A percentile compares a stretch with the other conserved stretches of the same genome.
phyloP scores from a whole-genome alignment of 1,140 invertebrate species.

The Drosophila ambigua region DNA sequence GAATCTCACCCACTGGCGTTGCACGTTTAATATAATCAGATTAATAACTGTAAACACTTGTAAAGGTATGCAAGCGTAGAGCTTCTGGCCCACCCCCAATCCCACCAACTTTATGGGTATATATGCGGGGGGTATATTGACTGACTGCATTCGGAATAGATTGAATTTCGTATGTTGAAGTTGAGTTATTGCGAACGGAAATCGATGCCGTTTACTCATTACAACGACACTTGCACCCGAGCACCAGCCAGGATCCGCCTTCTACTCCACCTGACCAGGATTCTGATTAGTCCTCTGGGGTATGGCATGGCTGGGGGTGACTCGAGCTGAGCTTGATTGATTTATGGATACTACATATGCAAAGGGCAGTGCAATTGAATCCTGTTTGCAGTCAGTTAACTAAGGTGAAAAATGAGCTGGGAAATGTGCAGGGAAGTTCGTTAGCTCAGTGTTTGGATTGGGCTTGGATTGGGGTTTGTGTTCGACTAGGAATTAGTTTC shows the following conservation, averaged over 20 bases:
- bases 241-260: not conserved
- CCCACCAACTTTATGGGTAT: no score
- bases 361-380: conserved; percentile 28
- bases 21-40: conserved; percentile 74
- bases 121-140: not conserved
- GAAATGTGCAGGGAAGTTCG: conserved; percentile 42
- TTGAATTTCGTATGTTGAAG: conserved; percentile 66
- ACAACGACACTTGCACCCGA: conserved; percentile 37
- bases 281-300: conserved; percentile 35
- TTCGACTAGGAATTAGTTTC: not conserved
- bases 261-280: conserved; percentile 4
- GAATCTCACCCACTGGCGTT: conserved; percentile 4
- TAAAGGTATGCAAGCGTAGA: conserved; percentile 25
- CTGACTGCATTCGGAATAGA: conserved; percentile 30
- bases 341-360: conserved; percentile 48
- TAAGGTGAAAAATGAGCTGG: conserved; percentile 61
- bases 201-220: conserved; percentile 74
- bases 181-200: conserved; percentile 78
- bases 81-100: not conserved
- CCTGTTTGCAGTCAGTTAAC: conserved; percentile 51
- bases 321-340: conserved; percentile 45
- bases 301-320: not conserved
- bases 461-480: not conserved
- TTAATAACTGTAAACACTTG: conserved; percentile 78
- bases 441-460: not conserved